Base-by-base conservation (phyloP, 2,888 invertebrate genomes). In the Chloroclysta siterata region DNA sequence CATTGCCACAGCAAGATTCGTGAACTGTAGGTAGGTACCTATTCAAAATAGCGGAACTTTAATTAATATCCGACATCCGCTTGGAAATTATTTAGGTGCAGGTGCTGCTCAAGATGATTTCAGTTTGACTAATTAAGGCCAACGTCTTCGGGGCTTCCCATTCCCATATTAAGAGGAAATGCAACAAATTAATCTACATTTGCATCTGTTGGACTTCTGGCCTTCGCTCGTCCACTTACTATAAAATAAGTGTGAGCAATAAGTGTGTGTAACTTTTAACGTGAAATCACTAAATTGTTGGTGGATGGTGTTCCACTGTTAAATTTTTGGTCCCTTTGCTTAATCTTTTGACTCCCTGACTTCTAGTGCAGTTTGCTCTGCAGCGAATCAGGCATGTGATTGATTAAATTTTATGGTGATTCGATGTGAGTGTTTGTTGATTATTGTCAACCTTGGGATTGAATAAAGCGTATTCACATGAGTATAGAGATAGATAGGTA, bases 391-490 rank as follows among this genome's bases (percentile, higher is more conserved):
- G 60, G 71, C 60, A 72, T 69, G 70, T 68, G 71, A 72, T 77
- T 75, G 72, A 76, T 77, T 77, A 68, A 65, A 17, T 76, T 77
- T 72, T 74, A 72, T 71, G 70, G 66, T 71, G 61, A 65, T 63
- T 67, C 70, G 66, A 74, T 73, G 67, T 73, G 66, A 73, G 63
- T 70, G 72, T 76, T 73, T 68, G 72, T 71, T 72, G 72, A 71
- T 74, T 75, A 72, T 71, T 39, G 70, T 70, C 72, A 75, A 72
- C 83, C 81, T 79, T 71, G 69, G 60, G 58, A 68, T 66, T 54
- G 53, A 62, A 62, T 75, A 75, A 70, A 70, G 59, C 78, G 22
- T 22, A 11, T 33, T 14, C 15, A 8, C 29, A 29, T 50, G 14
- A 36, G 33, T 5, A 10, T 11, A 5, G 11, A 46, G 8, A 46